phyloP scores from a whole-genome alignment of 2,797 vertebrate species.

The Lacerta bilineata region DNA sequence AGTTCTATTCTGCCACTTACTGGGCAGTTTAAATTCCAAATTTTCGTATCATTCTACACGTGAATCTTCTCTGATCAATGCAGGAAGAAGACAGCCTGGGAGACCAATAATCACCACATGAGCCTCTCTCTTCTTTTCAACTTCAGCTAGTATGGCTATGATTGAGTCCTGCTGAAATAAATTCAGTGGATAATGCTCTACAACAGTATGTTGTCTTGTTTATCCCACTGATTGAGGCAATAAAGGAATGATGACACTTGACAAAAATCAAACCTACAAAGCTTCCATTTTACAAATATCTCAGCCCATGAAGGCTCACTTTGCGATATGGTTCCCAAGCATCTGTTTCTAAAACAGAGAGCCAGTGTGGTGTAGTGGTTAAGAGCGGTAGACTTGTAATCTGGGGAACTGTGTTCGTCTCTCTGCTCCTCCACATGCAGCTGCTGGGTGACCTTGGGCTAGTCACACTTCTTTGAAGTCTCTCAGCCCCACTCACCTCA shows the following conservation, averaged over 20 bases:
- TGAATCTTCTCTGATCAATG: neutral
- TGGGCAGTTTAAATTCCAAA: constrained; percentile 6
- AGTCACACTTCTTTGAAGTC: too few species aligned
- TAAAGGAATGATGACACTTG: neutral
- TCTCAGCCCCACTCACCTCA: too few species aligned
- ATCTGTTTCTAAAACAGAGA: too few species aligned
- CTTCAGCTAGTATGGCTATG: neutral
- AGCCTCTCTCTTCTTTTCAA: neutral
- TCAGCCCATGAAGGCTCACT: too few species aligned
- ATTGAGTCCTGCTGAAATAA: neutral
- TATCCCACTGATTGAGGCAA: too few species aligned
- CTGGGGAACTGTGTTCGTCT: too few species aligned
- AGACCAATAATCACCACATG: neutral
- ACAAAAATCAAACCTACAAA: neutral
- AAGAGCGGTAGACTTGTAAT: too few species aligned
- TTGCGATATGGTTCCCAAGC: too few species aligned
- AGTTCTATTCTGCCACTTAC: constrained; percentile 14
- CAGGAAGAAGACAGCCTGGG: neutral
- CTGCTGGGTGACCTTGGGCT: too few species aligned
- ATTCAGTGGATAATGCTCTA: neutral
- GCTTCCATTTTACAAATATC: neutral
- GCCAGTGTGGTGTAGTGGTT: too few species aligned
- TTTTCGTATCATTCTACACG: neutral
- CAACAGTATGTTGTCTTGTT: neutral
- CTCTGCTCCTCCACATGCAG: too few species aligned